Conservation (phyloP, 2,113 vertebrate genomes). For the Triplophysa rosa region DNA sequence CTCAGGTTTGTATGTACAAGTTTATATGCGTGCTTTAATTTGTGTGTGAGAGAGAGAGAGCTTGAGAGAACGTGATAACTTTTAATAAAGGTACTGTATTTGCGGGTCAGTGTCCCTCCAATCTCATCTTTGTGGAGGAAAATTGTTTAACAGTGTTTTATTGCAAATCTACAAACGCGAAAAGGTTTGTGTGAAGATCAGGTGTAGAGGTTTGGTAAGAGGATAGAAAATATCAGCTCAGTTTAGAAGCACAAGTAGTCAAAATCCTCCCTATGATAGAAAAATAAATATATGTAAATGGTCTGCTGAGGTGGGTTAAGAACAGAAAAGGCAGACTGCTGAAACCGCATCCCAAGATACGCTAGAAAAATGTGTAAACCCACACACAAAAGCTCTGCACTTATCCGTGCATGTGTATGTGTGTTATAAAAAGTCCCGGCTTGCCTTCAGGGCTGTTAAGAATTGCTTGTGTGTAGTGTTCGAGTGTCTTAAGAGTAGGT, state of each 20-base stretch:
- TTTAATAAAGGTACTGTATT: neutral
- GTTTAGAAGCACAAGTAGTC: neutral
- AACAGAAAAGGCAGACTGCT: conserved; percentile 65
- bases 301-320: conserved; percentile 48
- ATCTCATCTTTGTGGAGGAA: neutral
- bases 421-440: conserved; percentile 50
- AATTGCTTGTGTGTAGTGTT: conserved; percentile 50
- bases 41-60: neutral
- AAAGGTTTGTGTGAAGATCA: neutral
- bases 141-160: too few relatives aligned
- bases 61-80: neutral
- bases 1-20: neutral
- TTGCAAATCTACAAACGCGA: neutral
- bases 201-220: neutral
- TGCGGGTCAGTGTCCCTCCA: conserved; percentile 3
- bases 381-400: conserved; percentile 10
- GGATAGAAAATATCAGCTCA: neutral
- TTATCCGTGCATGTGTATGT: conserved; percentile 10
- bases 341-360: conserved; percentile 63
- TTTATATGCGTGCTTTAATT: neutral
- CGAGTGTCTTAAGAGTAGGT: conserved; percentile 38
- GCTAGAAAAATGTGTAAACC: conserved; percentile 55
- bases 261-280: neutral
- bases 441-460: conserved; percentile 51
- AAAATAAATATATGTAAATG: conserved; percentile 18